Evolutionary conservation across 1,140 invertebrate species (phyloP).

Genomic region (Drosophila seguyi): DNA sequence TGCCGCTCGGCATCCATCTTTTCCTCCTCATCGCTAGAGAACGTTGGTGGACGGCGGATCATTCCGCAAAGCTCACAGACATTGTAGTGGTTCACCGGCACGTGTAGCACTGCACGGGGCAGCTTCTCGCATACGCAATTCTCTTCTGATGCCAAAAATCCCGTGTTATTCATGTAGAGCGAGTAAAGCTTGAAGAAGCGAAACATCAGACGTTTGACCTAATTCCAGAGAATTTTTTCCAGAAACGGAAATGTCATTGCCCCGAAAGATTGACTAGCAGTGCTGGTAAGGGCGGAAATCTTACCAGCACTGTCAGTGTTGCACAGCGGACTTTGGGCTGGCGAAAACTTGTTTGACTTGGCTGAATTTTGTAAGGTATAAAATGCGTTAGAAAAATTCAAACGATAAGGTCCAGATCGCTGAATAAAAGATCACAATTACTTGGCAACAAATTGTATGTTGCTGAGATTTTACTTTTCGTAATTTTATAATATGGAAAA

Average conservation of each 20-base stretch:
- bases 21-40: slow-evolving; percentile 59
- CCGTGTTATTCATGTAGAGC: slow-evolving; percentile 50
- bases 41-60: slow-evolving; percentile 24
- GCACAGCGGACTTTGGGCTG: not conserved
- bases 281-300: not conserved
- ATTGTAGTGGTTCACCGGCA: slow-evolving; percentile 17
- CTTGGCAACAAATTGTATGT: not conserved
- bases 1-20: not conserved
- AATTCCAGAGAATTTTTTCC: not conserved
- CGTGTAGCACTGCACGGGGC: slow-evolving; percentile 52
- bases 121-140: slow-evolving; percentile 64
- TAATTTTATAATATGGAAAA: no score
- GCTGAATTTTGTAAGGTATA: not conserved
- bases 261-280: not conserved
- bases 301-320: not conserved
- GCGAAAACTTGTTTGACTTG: not conserved
- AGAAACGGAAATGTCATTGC: not conserved
- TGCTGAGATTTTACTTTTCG: not conserved
- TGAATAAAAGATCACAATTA: not conserved
- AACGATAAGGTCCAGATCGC: not conserved
- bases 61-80: slow-evolving; percentile 57
- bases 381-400: not conserved
- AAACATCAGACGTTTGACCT: slow-evolving; percentile 46
- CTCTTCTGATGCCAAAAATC: not conserved
- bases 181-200: slow-evolving; percentile 69